Percentiles rank a stretch among this genome's conserved stretches.
Conservation (phyloP, 2,797 vertebrate species). For the Enteromius anoplus region DNA sequence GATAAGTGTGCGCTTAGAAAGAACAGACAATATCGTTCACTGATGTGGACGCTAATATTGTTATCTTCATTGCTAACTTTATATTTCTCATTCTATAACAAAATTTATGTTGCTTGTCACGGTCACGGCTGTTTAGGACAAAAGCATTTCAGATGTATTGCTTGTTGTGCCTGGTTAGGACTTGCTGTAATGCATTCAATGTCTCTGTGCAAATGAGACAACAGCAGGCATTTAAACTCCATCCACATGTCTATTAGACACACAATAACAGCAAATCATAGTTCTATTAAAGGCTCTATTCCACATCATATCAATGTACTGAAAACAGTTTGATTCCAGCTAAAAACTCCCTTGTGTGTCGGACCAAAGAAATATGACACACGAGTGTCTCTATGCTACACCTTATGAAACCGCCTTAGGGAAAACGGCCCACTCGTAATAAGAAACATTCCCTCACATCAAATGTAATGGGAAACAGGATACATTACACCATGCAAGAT, state of each 20-base stretch:
- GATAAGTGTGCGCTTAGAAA: no score
- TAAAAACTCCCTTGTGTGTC: slow-evolving; percentile 29
- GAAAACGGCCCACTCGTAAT: background rate
- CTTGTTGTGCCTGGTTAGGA: background rate
- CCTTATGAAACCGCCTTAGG: slow-evolving; percentile 14
- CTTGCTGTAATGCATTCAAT: background rate
- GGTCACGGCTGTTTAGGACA: background rate
- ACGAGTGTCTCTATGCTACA: background rate
- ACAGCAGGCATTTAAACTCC: background rate
- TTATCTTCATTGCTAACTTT: no score
- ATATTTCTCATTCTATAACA: background rate
- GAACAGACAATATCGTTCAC: no score
- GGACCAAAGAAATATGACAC: background rate
- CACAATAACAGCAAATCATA: slow-evolving; percentile 41
- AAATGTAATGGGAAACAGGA: slow-evolving; percentile 25
- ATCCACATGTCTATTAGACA: background rate
- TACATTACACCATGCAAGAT: slow-evolving; percentile 33
- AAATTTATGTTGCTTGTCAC: background rate
- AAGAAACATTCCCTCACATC: slow-evolving; percentile 36
- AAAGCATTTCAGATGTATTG: background rate
- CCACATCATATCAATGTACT: slow-evolving; percentile 12
- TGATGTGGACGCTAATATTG: no score
- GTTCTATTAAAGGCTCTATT: slow-evolving; percentile 17
- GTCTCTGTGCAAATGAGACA: background rate
- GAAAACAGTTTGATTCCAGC: background rate